Evolutionary conservation across 2,888 invertebrate genomes (phyloP).

Genomic region (Drosophila conformis): DNA sequence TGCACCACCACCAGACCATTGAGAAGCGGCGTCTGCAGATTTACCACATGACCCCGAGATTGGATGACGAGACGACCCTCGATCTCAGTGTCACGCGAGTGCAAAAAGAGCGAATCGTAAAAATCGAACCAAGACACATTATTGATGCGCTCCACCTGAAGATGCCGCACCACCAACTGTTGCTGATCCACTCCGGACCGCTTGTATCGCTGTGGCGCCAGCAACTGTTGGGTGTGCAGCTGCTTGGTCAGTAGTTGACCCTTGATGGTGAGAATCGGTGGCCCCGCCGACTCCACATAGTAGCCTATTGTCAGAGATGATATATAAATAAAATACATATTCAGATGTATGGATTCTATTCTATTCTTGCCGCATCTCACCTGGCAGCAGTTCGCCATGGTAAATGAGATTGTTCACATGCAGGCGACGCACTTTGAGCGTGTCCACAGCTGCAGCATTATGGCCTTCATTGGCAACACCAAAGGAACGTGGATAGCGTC

Average conservation of each 20-base stretch:
- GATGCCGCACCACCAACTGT: slow-evolving; percentile 35
- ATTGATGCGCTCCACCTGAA: slow-evolving; percentile 74
- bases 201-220: slow-evolving; percentile 47
- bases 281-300: slow-evolving; percentile 37
- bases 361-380: slow-evolving; percentile 42
- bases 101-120: slow-evolving; percentile 74
- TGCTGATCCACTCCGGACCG: slow-evolving; percentile 10
- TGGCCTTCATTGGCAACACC: slow-evolving; percentile 39
- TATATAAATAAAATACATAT: neutral
- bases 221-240: slow-evolving; percentile 62
- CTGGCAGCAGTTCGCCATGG: slow-evolving; percentile 68
- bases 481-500: slow-evolving; percentile 56
- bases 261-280: slow-evolving; percentile 57
- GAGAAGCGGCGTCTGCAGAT: slow-evolving; percentile 60
- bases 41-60: slow-evolving; percentile 53
- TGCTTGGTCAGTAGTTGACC: slow-evolving; percentile 56
- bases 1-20: slow-evolving; percentile 71
- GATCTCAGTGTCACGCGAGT: slow-evolving; percentile 71
- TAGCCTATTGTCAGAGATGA: slow-evolving; percentile 54
- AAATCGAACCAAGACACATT: slow-evolving; percentile 74
- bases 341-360: neutral
- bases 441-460: slow-evolving; percentile 6
- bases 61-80: slow-evolving; percentile 77
- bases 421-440: slow-evolving; percentile 62
- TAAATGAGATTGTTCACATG: slow-evolving; percentile 78